Base-by-base conservation (phyloP, 2,113 vertebrate genomes). In the Plestiodon gilberti region DNA sequence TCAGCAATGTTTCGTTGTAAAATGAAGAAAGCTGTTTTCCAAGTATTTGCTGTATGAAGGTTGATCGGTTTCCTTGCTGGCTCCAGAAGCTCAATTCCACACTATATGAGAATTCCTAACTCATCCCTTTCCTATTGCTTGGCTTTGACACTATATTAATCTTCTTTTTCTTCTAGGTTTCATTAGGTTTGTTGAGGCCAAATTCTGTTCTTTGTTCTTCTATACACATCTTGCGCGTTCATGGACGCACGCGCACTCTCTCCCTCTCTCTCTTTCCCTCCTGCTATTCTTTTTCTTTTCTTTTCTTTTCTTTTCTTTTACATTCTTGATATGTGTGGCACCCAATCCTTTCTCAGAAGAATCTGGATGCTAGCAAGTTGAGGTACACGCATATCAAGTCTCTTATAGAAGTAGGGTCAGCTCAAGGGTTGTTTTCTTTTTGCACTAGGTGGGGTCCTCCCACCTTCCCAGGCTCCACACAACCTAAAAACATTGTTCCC, bases 121-220 rank as follows among this genome's bases (percentile, higher is more conserved):
- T 80, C 65, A 71, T 86, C 57, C 70, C 70, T 57, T 92, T 90
- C 65, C 77, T 0, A 0, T 30, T 70, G 52, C 81, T 89, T 62
- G 9, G 40, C 77, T 91, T 93, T 81, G 35, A 78, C 86, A 74
- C 76, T 13, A 1, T 7, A 89, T 81, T 86, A 76, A 18, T 64
- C n/a, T 17, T 35, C 28, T 78, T 65, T 61, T 69, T 28, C 28
- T 64, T 81, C 15, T 13, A 52, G 38, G 30, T 74, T 73, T 81
- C 71, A 80, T 70, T 25, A 55, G 15, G 14, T 43, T n/a, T 79
- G 40, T 38, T 81, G 38, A 48, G 30, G 38, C 5, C 40, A 81
- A 33, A 62, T 61, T 61, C 13, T 71, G 52, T 35, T 61, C 40
- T 86, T 73, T 61, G 38, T 73, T 48, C 7, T n/a, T 69, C 30